Percentiles rank a stretch among this genome's conserved stretches.
phyloP scores from a whole-genome alignment of 2,888 invertebrate species.

The Euplagia quadripunctaria region DNA sequence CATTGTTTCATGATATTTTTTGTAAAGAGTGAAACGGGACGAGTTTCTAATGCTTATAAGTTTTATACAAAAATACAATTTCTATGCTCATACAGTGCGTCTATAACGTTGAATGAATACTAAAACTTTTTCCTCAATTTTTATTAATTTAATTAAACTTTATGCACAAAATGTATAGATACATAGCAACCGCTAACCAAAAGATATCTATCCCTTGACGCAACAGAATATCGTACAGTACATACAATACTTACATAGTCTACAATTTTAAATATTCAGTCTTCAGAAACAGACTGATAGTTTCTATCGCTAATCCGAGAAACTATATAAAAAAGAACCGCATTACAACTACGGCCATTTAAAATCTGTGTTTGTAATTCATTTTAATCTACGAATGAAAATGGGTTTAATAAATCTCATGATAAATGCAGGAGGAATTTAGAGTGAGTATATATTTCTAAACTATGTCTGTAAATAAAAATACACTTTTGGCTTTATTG shows the following conservation, averaged over 20 bases:
- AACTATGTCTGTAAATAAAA: background rate
- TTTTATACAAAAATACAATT: conserved; percentile 1
- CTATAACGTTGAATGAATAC: background rate
- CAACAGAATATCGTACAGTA: background rate
- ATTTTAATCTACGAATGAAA: background rate
- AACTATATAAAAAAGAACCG: background rate
- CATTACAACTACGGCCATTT: background rate
- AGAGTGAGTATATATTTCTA: no score
- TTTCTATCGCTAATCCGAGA: conserved; percentile 3
- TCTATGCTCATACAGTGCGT: background rate
- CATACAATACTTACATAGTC: background rate
- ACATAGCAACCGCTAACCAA: background rate
- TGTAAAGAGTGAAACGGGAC: background rate
- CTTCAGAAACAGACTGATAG: conserved; percentile 2
- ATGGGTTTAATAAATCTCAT: no score
- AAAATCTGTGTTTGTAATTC: background rate
- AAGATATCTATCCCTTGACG: background rate
- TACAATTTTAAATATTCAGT: conserved; percentile 2
- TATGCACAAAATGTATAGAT: background rate
- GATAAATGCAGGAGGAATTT: no score
- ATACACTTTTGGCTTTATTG: background rate
- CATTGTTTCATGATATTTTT: background rate
- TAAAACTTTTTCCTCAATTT: background rate
- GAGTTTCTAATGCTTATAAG: background rate
- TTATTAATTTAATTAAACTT: background rate